These are phyloP conservation scores for Helobdella robusta DNA, from an alignment of 2,888 invertebrate species.

Conservation along the genomic window DNA sequence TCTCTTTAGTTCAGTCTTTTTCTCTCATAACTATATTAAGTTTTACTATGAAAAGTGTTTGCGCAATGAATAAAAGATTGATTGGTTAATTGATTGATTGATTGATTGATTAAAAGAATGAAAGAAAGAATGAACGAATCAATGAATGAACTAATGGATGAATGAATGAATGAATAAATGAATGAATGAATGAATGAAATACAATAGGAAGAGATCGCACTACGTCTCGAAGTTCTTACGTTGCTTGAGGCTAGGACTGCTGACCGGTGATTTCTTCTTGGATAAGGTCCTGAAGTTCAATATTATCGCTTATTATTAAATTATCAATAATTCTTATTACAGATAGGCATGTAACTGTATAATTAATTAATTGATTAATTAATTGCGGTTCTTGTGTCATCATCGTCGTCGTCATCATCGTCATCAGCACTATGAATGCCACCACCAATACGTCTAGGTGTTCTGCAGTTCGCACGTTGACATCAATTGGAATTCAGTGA, in stretches of 20 bases:
- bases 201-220: constrained; percentile 3
- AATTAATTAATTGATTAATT: neutral
- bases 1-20: too few species aligned
- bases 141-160: too few species aligned
- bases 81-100: too few species aligned
- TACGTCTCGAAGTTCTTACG: constrained; percentile 27
- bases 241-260: constrained; percentile 28
- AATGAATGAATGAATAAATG: neutral
- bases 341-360: neutral
- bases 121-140: too few species aligned
- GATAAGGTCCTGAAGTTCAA: constrained; percentile 17
- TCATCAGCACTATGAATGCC: neutral
- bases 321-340: neutral
- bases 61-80: too few species aligned
- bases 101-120: too few species aligned
- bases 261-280: constrained; percentile 29
- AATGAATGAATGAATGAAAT: neutral
- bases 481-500: constrained; percentile 16
- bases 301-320: neutral
- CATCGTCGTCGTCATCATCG: neutral
- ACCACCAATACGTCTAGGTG: too few species aligned
- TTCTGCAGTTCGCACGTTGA: constrained; percentile 22
- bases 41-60: too few species aligned
- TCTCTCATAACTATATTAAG: too few species aligned
- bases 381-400: neutral